Percentiles rank a stretch among this genome's conserved stretches.
Conservation (phyloP, 2,113 vertebrate species). For the Puntigrus tetrazona region DNA sequence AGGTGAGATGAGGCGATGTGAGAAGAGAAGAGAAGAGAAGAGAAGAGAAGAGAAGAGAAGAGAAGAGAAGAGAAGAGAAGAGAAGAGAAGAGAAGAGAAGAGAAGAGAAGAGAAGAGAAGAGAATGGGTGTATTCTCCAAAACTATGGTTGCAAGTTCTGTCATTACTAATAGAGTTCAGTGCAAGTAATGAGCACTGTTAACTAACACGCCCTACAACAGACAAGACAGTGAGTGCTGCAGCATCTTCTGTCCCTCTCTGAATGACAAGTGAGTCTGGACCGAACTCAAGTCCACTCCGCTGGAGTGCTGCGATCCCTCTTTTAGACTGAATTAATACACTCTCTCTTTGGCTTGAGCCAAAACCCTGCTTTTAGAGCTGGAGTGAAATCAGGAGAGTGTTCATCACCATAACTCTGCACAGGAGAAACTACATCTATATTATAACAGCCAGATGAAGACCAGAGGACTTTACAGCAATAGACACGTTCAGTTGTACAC, state of each 20-base stretch:
- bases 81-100: background rate
- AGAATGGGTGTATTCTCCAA: background rate
- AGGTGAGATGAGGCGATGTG: background rate
- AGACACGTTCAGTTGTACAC: background rate
- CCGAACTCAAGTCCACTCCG: background rate
- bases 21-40: background rate
- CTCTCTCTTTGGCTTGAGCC: background rate
- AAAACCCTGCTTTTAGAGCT: constrained; percentile 21
- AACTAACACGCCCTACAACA: background rate
- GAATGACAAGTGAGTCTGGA: constrained; percentile 28
- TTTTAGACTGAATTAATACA: constrained; percentile 36
- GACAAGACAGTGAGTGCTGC: background rate
- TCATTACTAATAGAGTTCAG: too few species aligned
- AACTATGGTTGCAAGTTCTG: too few species aligned
- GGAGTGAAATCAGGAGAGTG: constrained; percentile 7
- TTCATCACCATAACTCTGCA: constrained; percentile 7
- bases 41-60: background rate
- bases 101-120: background rate
- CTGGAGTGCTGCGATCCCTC: constrained; percentile 21
- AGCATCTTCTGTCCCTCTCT: background rate
- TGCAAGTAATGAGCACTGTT: too few species aligned
- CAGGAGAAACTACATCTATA: background rate
- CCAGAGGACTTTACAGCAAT: background rate
- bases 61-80: background rate
- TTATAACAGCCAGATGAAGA: background rate